Evolutionary conservation across 2,113 vertebrate species (phyloP).

Genomic region (Myocastor coypus): DNA sequence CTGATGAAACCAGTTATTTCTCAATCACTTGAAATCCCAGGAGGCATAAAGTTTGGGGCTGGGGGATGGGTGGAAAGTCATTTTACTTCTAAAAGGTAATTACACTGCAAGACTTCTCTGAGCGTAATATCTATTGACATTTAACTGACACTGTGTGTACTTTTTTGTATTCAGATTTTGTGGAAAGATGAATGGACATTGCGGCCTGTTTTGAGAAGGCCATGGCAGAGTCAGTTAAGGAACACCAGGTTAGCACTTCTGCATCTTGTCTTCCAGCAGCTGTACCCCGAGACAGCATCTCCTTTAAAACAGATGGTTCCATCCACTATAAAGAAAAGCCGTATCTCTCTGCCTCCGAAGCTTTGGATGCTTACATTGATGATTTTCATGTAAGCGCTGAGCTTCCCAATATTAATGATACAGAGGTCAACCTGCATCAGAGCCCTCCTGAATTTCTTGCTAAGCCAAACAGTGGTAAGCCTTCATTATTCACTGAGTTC

Average conservation of each 20-base stretch:
- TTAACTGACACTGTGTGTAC: constrained; percentile 53
- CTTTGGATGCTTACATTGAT: constrained; percentile 76
- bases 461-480: constrained; percentile 77
- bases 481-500: constrained; percentile 60
- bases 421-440: constrained; percentile 59
- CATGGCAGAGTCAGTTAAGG: constrained; percentile 68
- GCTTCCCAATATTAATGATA: constrained; percentile 42
- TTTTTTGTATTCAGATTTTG: constrained; percentile 71
- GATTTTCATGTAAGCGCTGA: constrained; percentile 72
- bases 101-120: neutral
- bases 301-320: constrained; percentile 71
- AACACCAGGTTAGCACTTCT: constrained; percentile 43
- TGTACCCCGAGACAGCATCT: constrained; percentile 32
- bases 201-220: constrained; percentile 66
- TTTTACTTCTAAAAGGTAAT: neutral
- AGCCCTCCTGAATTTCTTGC: constrained; percentile 69
- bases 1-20: neutral
- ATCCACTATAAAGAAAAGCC: constrained; percentile 72
- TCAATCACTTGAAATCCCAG: neutral
- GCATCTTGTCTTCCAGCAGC: constrained; percentile 49
- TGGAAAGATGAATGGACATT: constrained; percentile 71
- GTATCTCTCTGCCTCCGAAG: constrained; percentile 74
- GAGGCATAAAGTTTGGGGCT: neutral
- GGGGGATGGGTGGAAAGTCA: neutral
- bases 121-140: neutral